Conservation (phyloP, 2,113 vertebrate genomes). For the Garra rufa region DNA sequence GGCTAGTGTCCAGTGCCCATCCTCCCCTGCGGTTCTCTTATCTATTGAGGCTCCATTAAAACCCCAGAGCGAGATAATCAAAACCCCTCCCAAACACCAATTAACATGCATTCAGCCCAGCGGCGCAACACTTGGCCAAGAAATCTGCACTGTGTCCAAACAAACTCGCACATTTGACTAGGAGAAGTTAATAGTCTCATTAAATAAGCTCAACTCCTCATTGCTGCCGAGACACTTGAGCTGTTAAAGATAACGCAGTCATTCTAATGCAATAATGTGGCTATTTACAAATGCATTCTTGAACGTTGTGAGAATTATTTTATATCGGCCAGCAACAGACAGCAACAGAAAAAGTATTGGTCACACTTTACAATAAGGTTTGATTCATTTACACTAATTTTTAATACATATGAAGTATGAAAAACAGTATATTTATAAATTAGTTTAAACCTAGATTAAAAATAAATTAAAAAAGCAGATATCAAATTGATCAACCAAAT, state of each 20-base stretch:
- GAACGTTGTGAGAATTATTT: background rate
- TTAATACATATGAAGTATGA: too few relatives aligned
- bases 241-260: background rate
- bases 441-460: background rate
- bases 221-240: background rate
- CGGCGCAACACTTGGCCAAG: constrained; percentile 14
- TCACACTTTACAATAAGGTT: background rate
- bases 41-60: constrained; percentile 46
- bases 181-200: constrained; percentile 48
- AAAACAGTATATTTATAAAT: background rate
- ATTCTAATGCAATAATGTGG: background rate
- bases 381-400: background rate
- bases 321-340: background rate
- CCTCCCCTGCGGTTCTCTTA: constrained; percentile 36
- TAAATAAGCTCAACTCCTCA: constrained; percentile 37
- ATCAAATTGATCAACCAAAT: background rate
- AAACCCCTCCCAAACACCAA: constrained; percentile 52
- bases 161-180: constrained; percentile 45
- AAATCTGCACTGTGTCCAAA: constrained; percentile 50
- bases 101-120: constrained; percentile 52
- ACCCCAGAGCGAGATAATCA: constrained; percentile 45
- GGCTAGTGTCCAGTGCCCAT: constrained; percentile 48
- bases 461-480: too few relatives aligned
- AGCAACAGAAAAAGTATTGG: background rate
- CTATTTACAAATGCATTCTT: background rate